Evolutionary conservation across 2,888 invertebrate species (phyloP), one percentile per base, ranked within the genome.

Genomic region (Drosophila nr. perissopoda): DNA sequence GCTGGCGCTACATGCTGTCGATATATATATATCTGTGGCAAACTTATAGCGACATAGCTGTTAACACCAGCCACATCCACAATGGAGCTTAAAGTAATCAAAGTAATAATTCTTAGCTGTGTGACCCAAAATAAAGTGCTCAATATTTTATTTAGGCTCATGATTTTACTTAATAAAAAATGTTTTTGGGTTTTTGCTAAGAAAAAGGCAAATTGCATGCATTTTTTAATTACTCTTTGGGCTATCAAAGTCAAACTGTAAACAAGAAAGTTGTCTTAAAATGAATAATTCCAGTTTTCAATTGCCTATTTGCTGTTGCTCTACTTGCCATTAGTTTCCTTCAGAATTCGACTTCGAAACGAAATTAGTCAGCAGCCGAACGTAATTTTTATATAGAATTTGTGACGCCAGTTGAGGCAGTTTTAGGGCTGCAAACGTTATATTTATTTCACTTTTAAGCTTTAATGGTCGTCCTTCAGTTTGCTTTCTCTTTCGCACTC

Each of bases 371-470:
- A 56, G 66, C 59, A 51, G 45, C 56, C 42, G 69, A 69, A 52
- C 38, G 67, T 36, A 67, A 67, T 75, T 73, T 73, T 58, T 58
- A 69, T 73, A 69, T 69, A 33, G 58, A 38, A 51, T 53, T 61
- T 74, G 49, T 76, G 64, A 64, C 59, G 77, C 57, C 75, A 76
- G 56, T 70, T 74, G 59, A 57, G 77, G 61, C 77, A 75, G 64
- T 76, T 76, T 77, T 70, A 75, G 76, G 72, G 71, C 62, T 75
- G 65, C 77, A 77, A 65, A 61, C 58, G 60, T 58, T 62, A 45
- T 71, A 77, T 77, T 75, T 77, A 75, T 71, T 77, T 65, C 64
- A 58, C 70, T 61, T 61, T 60, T 58, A 61, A 72, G 66, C 57
- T 75, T 66, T 77, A 75, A 77, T 77, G 75, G 60, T 36, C 48